Evolutionary conservation across 2,113 vertebrate species (phyloP), one percentile per base, ranked within the genome.

Genomic region (Euleptes europaea): DNA sequence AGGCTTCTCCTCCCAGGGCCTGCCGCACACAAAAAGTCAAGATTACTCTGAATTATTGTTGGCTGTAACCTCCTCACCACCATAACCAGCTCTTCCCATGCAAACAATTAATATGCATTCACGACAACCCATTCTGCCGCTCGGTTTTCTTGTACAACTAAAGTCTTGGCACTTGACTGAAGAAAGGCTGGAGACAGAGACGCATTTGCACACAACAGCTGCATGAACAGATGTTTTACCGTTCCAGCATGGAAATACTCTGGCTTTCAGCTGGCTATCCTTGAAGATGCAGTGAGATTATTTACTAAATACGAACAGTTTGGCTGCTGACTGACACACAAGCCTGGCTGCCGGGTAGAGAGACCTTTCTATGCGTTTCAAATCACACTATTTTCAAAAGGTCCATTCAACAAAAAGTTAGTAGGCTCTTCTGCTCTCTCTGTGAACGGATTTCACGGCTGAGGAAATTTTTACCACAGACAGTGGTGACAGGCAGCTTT

Each of bases 181-280:
- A 92, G 93, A 94, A 93, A 95, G 93, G 93, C 93, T 38, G 87
- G 90, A 60, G 57, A 88, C 15, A 89, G 79, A 94, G 92, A 94
- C 93, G 94, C 92, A 91, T 87, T 94, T 86, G 93, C 93, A 85
- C 92, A 91, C 74, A 92, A 89, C 95, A 96, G 95, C 95, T 96
- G 96, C 92, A 86, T 93, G 82, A 78, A 47, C 88, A 91, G 91
- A 89, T 91, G 95, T 87, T 86, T 92, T 83, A 63, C 91, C 93
- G 88, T 85, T 86, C 82, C 89, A 87, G 86, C 77, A 63, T 15
- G 92, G 90, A 92, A 89, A 54, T 90, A 78, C 80, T 73, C 77
- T 91, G 90, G 93, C 89, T 91, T 93, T 89, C 86, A 88, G 84
- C 83, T 42, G 84, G 33, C 83, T 69, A 66, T n/a, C 84, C 88